Evolutionary conservation across 2,888 invertebrate species (phyloP), one percentile per base, ranked within the genome.

Genomic region (Apotomis turbidana): DNA sequence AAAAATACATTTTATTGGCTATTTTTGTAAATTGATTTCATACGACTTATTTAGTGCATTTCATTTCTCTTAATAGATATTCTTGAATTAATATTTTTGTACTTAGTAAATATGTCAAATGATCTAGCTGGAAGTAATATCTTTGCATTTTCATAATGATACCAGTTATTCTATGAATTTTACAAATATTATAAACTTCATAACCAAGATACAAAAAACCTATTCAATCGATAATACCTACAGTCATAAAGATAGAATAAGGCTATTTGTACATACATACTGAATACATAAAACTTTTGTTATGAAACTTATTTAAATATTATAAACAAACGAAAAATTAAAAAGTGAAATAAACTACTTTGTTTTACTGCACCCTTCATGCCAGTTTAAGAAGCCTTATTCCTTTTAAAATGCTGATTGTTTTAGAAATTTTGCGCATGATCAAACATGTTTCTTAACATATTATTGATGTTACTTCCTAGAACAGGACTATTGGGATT

Each of bases 241-340:
- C 91, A 90, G 90, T 86, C 84, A 83, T 91, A 88, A 87, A 83
- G 83, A 87, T 91, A 93, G 88, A 82, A 77, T 93, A 92, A 93
- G 93, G 81, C 88, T 92, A 92, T 93, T 91, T 93, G 93, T 92
- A 91, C 90, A 88, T 84, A 82, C 78, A 72, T 72, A 72, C 84
- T 82, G 89, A 87, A 82, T 89, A 88, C 83, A 86, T 88, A 87
- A 87, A 87, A 87, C 82, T 92, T 93, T 93, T 93, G 92, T 93
- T 93, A 92, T 90, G 86, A 82, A 90, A 90, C 90, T 89, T 92
- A 92, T 93, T 93, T 91, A 92, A 90, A 89, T 89, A 90, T 91
- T 92, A 90, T 88, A 90, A 91, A 90, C 88, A 91, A 93, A 92
- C 84, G 87, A 92, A 87, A 91, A 92, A 91, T 92, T 91, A 92